Evolutionary conservation across 2,113 vertebrate genomes (phyloP), one percentile per base, ranked within the genome.

Genomic region (Gnathonemus echidnorhynchus): DNA sequence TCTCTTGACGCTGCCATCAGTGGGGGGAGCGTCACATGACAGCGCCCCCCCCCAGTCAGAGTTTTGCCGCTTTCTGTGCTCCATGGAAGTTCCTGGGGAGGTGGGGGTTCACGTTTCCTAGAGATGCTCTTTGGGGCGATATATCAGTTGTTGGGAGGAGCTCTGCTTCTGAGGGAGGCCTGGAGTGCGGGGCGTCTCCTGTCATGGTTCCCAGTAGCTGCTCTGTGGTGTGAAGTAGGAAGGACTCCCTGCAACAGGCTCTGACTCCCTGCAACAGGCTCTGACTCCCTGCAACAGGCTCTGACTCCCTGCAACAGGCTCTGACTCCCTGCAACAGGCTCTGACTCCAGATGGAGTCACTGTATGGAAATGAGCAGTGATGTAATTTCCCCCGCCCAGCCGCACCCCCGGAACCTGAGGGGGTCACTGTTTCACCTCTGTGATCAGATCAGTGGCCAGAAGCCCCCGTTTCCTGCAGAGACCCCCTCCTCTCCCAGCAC

Each of bases 1-100:
- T 92, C 92, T 92, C 95, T 93, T 94, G 94, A 94, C 94, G 91
- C 88, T 39, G 91, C 88, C 42, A 56, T 89, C 53, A 58, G 53
- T 56, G 53, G 53, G 53, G 52, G 93, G 92, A 93, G 95, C 92
- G 92, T 93, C 94, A 95, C 93, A 95, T 92, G 88, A 92, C 93
- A 91, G 94, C 91, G 92, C 92, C 93, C 1, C 52, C 21, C 56
- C 21, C 24, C n/a, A 66, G 4, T 84, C 42, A 45, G 11, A 80
- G 35, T 21, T 3, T 7, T 35, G 10, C 66, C 3, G 11, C 70
- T 39, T 15, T 39, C 70, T 77, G 31, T 11, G 66, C 10, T 77
- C 5, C 27, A 11, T 77, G 70, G 31, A 92, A 93, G 91, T 92
- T 93, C 88, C 17, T 9, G 70, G 15, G 70, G 1, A 70, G 66